Conservation (phyloP, 2,113 vertebrate species). For the Pongo abelii region DNA sequence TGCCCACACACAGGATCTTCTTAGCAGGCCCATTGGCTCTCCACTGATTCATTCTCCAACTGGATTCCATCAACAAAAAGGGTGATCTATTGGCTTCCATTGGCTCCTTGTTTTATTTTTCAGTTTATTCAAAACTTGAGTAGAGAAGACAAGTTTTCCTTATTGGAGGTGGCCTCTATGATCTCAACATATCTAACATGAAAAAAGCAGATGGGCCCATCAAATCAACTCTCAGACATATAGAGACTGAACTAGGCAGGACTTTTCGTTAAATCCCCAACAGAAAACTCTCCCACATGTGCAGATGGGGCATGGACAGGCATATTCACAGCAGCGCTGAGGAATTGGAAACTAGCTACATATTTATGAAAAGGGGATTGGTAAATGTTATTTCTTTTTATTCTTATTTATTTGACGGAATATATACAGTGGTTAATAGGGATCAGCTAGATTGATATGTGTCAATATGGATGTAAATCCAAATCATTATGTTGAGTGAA, state of each 20-base stretch:
- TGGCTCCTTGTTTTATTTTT: neutral
- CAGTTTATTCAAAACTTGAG: neutral
- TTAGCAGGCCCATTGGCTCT: neutral
- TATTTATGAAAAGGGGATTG: neutral
- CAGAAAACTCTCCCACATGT: neutral
- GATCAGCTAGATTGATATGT: neutral
- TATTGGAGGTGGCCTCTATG: neutral
- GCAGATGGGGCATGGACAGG: neutral
- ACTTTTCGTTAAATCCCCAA: neutral
- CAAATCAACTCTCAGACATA: neutral
- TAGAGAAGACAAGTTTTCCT: neutral
- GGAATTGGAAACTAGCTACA: neutral
- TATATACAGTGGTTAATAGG: neutral
- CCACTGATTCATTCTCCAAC: neutral
- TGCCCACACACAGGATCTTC: too few species aligned
- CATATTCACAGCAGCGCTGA: neutral
- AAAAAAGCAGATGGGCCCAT: neutral
- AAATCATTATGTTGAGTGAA: neutral
- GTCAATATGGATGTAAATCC: neutral
- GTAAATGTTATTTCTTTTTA: slow-evolving; percentile 9
- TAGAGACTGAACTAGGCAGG: neutral
- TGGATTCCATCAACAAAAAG: neutral
- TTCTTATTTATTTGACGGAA: neutral
- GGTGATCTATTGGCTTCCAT: neutral
- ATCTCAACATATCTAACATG: neutral